Evolutionary conservation across 1,140 invertebrate species (phyloP), one percentile per base, ranked within the genome.

Genomic region (Triops longicaudatus): DNA sequence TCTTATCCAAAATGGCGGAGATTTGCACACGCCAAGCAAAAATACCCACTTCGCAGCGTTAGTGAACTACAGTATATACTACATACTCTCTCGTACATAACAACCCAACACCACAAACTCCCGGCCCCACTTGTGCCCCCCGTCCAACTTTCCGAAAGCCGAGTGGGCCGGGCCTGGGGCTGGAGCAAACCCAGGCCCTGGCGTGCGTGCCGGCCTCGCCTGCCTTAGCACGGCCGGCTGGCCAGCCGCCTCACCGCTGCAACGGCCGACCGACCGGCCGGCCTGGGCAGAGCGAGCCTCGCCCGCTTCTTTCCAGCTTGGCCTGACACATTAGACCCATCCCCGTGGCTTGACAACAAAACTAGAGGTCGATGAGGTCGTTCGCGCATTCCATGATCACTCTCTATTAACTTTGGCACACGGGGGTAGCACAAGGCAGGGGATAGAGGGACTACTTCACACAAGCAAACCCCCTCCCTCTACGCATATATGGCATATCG

Each of bases 291-390:
- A 22, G 17, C n/a, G 50, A 63, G 50, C 50, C 50, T 63, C 50
- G 50, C n/a, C 50, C 50, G 50, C 50, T 63, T 63, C n/a, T 37
- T 37, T 37, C 9, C 50, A 63, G 17, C 50, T 63, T n/a, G 22
- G 50, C 50, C 50, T 63, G 50, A 63, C 50, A 63, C 50, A 63
- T 63, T 37, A 63, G 50, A 63, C 50, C 50, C 50, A 63, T 63
- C 50, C 50, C 44, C 50, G 17, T 22, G 14, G 17, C 22, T 63
- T 63, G 50, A 63, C 50, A 63, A 63, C 50, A 63, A 63, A 63
- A 63, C 50, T 63, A 63, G 50, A 63, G 50, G 50, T 63, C 50
- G 50, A 63, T 63, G 50, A 63, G 50, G 50, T 63, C 50, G 50
- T 63, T 63, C 10, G 50, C 50, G n/a, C 50, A 63, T 63, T 63